phyloP scores from a whole-genome alignment of 2,888 invertebrate genomes.

The Nephrocerus scutellatus region DNA sequence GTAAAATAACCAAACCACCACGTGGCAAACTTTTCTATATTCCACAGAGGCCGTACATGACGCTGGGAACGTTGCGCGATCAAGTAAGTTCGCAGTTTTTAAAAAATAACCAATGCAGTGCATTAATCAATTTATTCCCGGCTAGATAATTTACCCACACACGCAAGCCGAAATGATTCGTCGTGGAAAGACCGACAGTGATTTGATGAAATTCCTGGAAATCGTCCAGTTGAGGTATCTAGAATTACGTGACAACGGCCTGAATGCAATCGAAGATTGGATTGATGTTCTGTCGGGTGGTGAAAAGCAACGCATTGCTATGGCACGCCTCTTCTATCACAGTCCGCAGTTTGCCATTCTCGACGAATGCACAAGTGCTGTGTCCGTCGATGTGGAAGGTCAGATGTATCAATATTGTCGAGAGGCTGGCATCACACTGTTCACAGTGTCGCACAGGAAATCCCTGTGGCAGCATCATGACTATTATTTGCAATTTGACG shows the following conservation, averaged over 20 bases:
- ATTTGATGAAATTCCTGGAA: constrained; percentile 68
- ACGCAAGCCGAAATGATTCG: constrained; percentile 76
- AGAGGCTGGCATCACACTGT: constrained; percentile 77
- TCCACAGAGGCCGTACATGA: constrained; percentile 97
- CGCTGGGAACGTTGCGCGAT: constrained; percentile 86
- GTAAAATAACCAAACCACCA: constrained; percentile 89
- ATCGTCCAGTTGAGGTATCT: constrained; percentile 81
- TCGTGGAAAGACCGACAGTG: constrained; percentile 69
- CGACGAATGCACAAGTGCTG: constrained; percentile 98
- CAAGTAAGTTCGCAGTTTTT: constrained; percentile 53
- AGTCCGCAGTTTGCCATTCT: constrained; percentile 97
- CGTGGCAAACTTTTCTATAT: constrained; percentile 88
- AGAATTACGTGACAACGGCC: constrained; percentile 74
- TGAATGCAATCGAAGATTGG: constrained; percentile 96
- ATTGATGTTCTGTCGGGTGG: constrained; percentile 97
- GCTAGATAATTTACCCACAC: constrained; percentile 82
- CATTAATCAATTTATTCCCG: constrained; percentile 1
- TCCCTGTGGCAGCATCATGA: constrained; percentile 98
- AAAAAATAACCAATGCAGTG: background rate
- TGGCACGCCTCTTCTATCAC: constrained; percentile 96
- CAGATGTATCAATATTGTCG: constrained; percentile 93
- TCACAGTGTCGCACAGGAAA: constrained; percentile 96
- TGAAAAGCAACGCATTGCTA: constrained; percentile 97
- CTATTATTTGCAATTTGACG: constrained; percentile 93
- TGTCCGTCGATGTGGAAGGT: constrained; percentile 97